Percentiles rank a stretch among this genome's conserved stretches.
Evolutionary conservation across 2,113 vertebrate genomes (phyloP).

Genomic region (Elanoides forficatus): DNA sequence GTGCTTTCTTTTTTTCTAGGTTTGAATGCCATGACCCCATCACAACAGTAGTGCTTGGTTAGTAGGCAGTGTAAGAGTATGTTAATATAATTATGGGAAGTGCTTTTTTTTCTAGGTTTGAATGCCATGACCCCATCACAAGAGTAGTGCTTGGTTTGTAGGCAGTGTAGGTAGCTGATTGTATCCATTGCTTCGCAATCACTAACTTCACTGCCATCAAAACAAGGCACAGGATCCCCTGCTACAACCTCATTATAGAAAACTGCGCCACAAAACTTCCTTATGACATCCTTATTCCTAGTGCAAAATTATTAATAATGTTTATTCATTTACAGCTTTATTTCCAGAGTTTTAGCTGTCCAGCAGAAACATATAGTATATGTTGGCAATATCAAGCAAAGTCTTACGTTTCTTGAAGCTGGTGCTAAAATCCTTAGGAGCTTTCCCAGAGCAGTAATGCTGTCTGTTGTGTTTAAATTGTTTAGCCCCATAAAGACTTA

Average conservation of each 20-base stretch:
- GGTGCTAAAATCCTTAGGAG: not conserved
- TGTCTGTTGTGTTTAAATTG: not conserved
- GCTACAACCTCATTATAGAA: not conserved
- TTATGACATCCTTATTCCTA: not conserved
- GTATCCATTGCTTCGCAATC: constrained; percentile 74
- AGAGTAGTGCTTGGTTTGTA: constrained; percentile 81
- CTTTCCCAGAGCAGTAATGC: not conserved
- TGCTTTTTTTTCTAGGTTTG: not conserved
- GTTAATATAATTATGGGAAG: not conserved
- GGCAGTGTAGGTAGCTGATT: constrained; percentile 94
- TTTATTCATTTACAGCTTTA: not conserved
- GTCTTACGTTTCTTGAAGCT: not conserved
- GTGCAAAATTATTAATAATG: not conserved
- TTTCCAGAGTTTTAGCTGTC: not conserved
- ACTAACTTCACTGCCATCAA: constrained; percentile 88
- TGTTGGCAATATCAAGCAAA: not conserved
- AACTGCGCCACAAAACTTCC: not conserved
- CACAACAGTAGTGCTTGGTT: constrained; percentile 74
- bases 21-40: not conserved
- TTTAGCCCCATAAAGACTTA: not conserved
- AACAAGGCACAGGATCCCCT: constrained; percentile 73
- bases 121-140: not conserved
- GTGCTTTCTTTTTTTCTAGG: not conserved
- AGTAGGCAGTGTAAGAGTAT: constrained; percentile 82
- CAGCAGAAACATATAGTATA: rapidly evolving